Conservation (phyloP, 2,888 invertebrate species). For the Pyrocoelia pectoralis region DNA sequence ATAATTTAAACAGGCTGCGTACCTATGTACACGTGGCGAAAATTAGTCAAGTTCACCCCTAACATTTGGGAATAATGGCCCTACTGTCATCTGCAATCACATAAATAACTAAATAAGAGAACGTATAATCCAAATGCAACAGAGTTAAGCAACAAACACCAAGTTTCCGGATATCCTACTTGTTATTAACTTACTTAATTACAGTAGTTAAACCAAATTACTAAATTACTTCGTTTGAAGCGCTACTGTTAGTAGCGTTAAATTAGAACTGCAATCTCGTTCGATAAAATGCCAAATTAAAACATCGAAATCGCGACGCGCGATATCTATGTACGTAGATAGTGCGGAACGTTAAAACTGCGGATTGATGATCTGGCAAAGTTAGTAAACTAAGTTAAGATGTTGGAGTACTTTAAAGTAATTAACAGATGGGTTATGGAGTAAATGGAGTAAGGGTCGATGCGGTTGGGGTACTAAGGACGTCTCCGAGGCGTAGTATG, state of each 20-base stretch:
- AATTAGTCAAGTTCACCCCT: constrained; percentile 45
- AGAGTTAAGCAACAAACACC: constrained; percentile 29
- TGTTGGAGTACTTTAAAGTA: constrained; percentile 45
- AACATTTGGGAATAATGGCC: constrained; percentile 45
- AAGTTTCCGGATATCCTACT: constrained; percentile 32
- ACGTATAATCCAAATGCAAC: constrained; percentile 38
- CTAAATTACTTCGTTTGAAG: constrained; percentile 36
- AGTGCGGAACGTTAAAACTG: constrained; percentile 27
- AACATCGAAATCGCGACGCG: constrained; percentile 24
- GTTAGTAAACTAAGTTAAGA: constrained; percentile 40
- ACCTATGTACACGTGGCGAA: constrained; percentile 42
- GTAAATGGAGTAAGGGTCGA: constrained; percentile 42
- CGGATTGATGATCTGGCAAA: constrained; percentile 40
- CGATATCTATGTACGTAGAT: constrained; percentile 32
- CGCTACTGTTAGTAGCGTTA: constrained; percentile 35
- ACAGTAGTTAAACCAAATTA: constrained; percentile 39
- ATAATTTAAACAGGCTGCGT: constrained; percentile 21
- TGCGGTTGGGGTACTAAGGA: constrained; percentile 43
- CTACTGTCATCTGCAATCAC: constrained; percentile 45
- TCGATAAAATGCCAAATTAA: constrained; percentile 30
- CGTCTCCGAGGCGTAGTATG: constrained; percentile 38
- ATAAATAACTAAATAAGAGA: constrained; percentile 46
- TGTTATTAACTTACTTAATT: constrained; percentile 41
- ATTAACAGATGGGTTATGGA: constrained; percentile 47
- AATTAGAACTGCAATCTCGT: constrained; percentile 35